Base-by-base conservation (phyloP, 2,113 vertebrate species). In the Campylomormyrus numenius region DNA sequence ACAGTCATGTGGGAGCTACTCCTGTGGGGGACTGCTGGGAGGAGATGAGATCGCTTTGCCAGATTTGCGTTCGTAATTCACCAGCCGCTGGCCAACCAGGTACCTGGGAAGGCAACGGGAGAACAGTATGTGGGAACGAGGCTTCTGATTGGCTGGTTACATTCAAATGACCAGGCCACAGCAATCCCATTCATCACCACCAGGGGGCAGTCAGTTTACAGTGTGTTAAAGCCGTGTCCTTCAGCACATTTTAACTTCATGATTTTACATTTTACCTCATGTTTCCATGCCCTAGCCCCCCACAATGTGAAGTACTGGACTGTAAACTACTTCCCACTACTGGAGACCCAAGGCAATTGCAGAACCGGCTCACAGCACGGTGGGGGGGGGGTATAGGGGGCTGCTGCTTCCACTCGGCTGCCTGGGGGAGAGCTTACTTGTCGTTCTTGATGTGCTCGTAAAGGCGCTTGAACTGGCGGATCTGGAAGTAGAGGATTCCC, bases 381-480 rank as follows among this genome's bases (percentile, higher is more conserved):
- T 9, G 31, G 31, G 31, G 31, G 31, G 31, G 24, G 3, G 10
- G 62, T 3, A 11, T 31, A 31, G 31, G 31, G 31, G 31, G 31
- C 31, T 31, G 31, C 31, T 31, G 31, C 31, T 35, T 35, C 31
- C 31, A 35, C 70, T 35, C 31, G 5, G 31, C 70, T 1, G 85
- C 5, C 21, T 0, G 17, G 0, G 24, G 58, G 19, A 9, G 49
- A 89, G 88, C 97, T 95, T 94, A 99, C 98, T 99, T 99, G 95
- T 99, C 98, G 35, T 99, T 99, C 95, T 99, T 99, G 95, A 99
- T 99, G 94, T 99, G 98, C 92, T 99, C 98, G 92, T 99, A 99
- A 94, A 99, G 98, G 93, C 98, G 98, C 97, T 98, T 99, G 94
- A 99, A 99, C 93, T 99, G 98, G 92, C 98, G 97, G 90, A 99